phyloP scores from a whole-genome alignment of 2,888 invertebrate genomes.

The Portevinia maculata region DNA sequence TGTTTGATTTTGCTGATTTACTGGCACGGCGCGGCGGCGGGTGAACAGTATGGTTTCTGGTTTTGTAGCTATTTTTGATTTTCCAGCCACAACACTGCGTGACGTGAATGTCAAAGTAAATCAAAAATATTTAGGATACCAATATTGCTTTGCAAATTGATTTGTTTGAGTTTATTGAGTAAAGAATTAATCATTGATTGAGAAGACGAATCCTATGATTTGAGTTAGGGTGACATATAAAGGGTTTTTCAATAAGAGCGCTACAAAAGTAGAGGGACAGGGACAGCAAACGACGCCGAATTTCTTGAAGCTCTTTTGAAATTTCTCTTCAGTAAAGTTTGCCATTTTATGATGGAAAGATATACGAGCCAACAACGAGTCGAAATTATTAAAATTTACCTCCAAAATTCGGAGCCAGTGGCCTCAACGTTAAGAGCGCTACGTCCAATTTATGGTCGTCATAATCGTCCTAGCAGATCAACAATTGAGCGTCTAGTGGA shows the following conservation, averaged over 20 bases:
- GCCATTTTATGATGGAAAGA: no score
- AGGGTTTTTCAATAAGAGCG: background rate
- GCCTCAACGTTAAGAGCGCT: no score
- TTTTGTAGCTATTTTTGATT: conserved; percentile 9
- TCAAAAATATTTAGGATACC: conserved; percentile 29
- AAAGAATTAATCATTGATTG: conserved; percentile 49
- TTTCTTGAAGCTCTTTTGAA: no score
- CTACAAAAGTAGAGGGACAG: no score
- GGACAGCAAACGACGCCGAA: no score
- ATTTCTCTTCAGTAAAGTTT: no score
- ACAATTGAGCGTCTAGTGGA: no score
- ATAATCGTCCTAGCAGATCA: no score
- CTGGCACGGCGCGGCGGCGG: conserved; percentile 10
- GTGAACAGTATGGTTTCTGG: background rate
- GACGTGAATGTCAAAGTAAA: conserved; percentile 42
- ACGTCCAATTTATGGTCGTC: no score
- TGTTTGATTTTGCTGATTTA: conserved; percentile 13
- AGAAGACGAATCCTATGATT: background rate
- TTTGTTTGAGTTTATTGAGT: conserved; percentile 41
- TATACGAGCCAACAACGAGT: no score
- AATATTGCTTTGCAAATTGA: conserved; percentile 44
- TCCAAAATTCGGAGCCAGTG: no score
- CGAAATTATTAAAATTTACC: no score
- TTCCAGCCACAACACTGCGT: conserved; percentile 26
- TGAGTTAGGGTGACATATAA: background rate